Base-by-base conservation (phyloP, 2,797 vertebrate species). In the Macropus fuliginosus region DNA sequence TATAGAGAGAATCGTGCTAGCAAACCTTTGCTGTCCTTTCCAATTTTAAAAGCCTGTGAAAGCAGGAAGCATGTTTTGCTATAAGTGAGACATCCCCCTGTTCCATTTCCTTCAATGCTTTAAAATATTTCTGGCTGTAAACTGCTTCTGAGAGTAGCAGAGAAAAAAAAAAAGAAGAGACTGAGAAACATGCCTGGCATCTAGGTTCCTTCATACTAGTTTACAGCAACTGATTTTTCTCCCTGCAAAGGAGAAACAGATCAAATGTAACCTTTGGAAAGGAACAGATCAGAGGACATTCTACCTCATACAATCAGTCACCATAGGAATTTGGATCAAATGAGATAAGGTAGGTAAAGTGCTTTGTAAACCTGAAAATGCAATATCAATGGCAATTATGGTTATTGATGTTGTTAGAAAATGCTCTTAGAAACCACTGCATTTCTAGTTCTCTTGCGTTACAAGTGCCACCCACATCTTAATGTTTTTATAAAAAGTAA, bases 121-220 rank as follows among this genome's bases (percentile, higher is more conserved):
- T 91, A 91, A 40, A 93, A 55, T 92, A 91, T 74, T 92, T 96
- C 91, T 94, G 90, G 62, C 59, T 93, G 5, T 66, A 90, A 59
- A 50, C 40, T 27, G 10, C 40, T 87, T 87, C 40, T 50, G 21
- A 81, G 16, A 74, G 62, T 74, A 74, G 62, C 34, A n/a, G 62
- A 13, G 3, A 13, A 34, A n/a, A 66, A 74, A 74, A 81, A 81
- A 24, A 87, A 50, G 9, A 87, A 21, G 40, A 87, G 24, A 27
- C 40, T 81, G 74, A 50, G 5, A 74, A 40, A 87, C 24, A 87
- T 4, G 40, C 4, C 74, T 87, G 10, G 11, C 8, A 50, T 87
- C 21, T 87, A 50, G 74, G 10, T 87, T 87, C 40, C 74, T 87
- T 87, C 40, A 27, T 46, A 87, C 8, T 40, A 81, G 40, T 21